Evolutionary conservation across 2,113 vertebrate genomes (phyloP), one percentile per base, ranked within the genome.

Genomic region (Oreochromis niloticus): DNA sequence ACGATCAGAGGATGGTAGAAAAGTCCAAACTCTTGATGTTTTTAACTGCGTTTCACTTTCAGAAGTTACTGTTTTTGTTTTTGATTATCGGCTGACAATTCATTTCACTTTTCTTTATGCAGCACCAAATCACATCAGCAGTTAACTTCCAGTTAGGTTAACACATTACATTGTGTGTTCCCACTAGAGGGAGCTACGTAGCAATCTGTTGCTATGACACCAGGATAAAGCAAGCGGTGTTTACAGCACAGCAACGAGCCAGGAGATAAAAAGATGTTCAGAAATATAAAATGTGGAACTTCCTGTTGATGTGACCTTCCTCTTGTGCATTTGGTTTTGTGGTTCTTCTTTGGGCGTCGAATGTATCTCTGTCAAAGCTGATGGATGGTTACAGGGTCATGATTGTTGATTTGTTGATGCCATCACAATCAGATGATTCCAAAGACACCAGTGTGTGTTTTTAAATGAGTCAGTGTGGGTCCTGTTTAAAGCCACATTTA

Each of bases 401-500:
- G 61, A 36, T 66, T 66, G 10, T 36, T 66, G 61, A 66, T 36
- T 63, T 66, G 6, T 36, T 66, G 61, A 66, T 66, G 0, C 32
- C 61, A 66, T 0, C 17, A 39, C 61, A 2, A 39, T 7, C 32
- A 66, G 1, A 7, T 66, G 32, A 39, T 66, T 2, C 61, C 10
- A 66, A 63, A 66, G 0, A 2, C 32, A 66, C 9, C 17, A 66
- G 17, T 0, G 32, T 36, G 2, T 66, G 0, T 66, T 12, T 66
- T 36, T 66, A 66, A 39, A 66, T 39, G 32, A 36, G 2, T 39
- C 61, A 66, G 2, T 66, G 61, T 66, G 61, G 61, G n/a, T 22
- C 36, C 1, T 68, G 63, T 68, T 68, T 68, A 68, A 39, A 68
- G 34, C 7, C 36, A 41, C 4, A 22, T 68, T 68, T 68, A 41